Base-by-base conservation (phyloP, 2,113 vertebrate genomes). In the Pygoscelis adeliae region DNA sequence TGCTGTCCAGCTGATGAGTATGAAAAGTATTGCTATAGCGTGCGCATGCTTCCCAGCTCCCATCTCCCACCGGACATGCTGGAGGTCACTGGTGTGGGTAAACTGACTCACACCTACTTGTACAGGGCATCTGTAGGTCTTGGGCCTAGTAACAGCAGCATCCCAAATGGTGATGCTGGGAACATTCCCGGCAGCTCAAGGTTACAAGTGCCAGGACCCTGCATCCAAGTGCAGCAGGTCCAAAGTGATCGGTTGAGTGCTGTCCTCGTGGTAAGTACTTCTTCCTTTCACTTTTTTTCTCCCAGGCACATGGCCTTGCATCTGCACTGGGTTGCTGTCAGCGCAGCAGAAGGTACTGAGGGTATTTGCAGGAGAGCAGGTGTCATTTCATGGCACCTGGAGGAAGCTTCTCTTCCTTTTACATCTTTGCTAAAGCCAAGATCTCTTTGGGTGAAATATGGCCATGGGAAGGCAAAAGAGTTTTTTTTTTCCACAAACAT, bases 71-170 rank as follows among this genome's bases (percentile, higher is more conserved):
- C 93, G 0, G 94, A 97, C 63, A 81, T 95, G 92, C 89, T 98
- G 85, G 98, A 98, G 90, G 88, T 98, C 79, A 97, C 98, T 44
- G 97, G 95, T 17, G 84, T 98, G 30, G 98, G 98, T 27, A 98
- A 98, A 90, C 97, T 98, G 56, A 98, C 98, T 44, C 98, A 98
- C 63, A 98, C 97, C 26, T 98, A 98, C 80, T 61, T 98, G 65
- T 98, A 96, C 73, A 69, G 63, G 86, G 96, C 97, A 17, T 97
- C 98, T 87, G 72, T 98, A 74, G 98, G 98, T 52, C 93, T 98
- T 63, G 94, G 96, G 56, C 94, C 95, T 12, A 29, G 85, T 56
- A 97, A 95, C 58, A 76, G 96, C 90, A 94, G 82, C 89, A 76
- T 96, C 47, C 94, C 97, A 46, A 62, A 50, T 15, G 92, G 97